phyloP scores from a whole-genome alignment of 1,140 invertebrate genomes.

The Calliphora vicina region DNA sequence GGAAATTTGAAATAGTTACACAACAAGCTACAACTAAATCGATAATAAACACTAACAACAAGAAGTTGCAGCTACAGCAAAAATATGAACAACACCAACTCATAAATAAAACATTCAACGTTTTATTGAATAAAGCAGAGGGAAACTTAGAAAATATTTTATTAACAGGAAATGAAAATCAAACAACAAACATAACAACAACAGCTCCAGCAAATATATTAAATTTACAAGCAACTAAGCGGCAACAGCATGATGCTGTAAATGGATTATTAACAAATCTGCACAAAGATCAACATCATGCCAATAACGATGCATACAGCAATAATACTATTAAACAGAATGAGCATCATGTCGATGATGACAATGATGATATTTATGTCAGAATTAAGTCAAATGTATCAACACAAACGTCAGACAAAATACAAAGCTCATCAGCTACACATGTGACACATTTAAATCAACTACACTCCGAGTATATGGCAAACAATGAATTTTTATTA shows the following conservation, averaged over 20 bases:
- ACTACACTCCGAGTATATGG: not conserved
- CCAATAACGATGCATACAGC: constrained; percentile 36
- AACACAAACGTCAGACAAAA: not conserved
- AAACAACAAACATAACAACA: constrained; percentile 39
- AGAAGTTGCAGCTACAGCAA: not conserved
- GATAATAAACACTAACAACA: not conserved
- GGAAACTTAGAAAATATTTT: not conserved
- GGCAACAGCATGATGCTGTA: not conserved
- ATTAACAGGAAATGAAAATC: constrained; percentile 37
- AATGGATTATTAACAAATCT: not conserved
- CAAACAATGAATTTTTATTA: not conserved
- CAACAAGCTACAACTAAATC: constrained; percentile 1
- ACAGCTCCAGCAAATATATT: constrained; percentile 37
- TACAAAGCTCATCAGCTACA: not conserved
- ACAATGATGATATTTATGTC: not conserved
- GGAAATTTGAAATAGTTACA: constrained; percentile 24
- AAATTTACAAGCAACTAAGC: not conserved
- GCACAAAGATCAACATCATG: constrained; percentile 19
- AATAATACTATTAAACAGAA: too few species aligned
- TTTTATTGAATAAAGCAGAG: too few species aligned
- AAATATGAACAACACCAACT: not conserved
- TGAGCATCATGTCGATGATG: not conserved
- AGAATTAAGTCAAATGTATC: not conserved
- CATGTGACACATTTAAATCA: not conserved
- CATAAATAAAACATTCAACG: too few species aligned